Evolutionary conservation across 2,888 invertebrate species (phyloP), one percentile per base, ranked within the genome.

Genomic region (Zaprionus obscuricornis): DNA sequence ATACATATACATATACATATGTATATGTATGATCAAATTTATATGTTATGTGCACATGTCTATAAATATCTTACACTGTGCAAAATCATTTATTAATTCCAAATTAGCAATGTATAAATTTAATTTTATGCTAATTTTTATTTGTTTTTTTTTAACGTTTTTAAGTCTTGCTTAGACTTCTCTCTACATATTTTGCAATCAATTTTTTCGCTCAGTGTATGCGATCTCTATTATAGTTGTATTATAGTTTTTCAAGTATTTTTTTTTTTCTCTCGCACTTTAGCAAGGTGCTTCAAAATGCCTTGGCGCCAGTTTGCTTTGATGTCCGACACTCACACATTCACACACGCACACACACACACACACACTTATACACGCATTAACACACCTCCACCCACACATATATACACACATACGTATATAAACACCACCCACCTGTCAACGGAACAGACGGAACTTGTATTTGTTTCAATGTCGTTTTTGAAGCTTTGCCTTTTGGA

Each of bases 261-360:
- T n/a, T 45, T 58, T 42, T 34, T 31, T 13, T 51, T n/a, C n/a
- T n/a, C n/a, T n/a, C n/a, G n/a, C n/a, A n/a, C n/a, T n/a, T 49
- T 45, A 45, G 42, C 58, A 65, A 72, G 67, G 64, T 67, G 72
- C 29, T 56, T 40, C 13, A 43, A n/a, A 55, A 31, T 55, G 63
- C 67, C 71, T 70, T 71, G 71, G 52, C 66, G 46, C 47, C 63
- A 57, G 47, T 49, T 57, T 40, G 49, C 51, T 69, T 69, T 47
- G 20, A 60, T 50, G 42, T 54, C 18, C 36, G 16, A 22, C 51
- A 49, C 45, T 36, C 51, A 14, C 37, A 11, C 47, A 43, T 18
- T 3, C 37, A 18, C 33, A 7, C 36, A 16, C 13, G 13, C 40
- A 17, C 11, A 17, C 16, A 11, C 18, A 7, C 18, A 40, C n/a